Evolutionary conservation across 2,888 invertebrate species (phyloP).

Genomic region (Xestoiulus laeticollis): DNA sequence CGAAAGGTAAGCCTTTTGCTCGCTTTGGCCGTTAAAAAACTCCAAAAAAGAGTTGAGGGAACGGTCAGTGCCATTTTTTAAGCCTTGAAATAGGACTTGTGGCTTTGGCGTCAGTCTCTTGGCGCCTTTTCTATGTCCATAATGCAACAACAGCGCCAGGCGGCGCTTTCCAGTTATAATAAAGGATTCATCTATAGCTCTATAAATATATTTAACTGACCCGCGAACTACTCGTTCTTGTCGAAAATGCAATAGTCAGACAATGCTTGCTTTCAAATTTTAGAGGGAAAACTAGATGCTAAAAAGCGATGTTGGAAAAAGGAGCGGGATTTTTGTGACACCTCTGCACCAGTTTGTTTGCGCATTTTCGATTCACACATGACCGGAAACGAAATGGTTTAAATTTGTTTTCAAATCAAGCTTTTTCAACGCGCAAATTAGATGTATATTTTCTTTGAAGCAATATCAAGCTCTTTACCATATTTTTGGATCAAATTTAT

Average conservation of each 20-base stretch:
- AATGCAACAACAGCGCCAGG: conserved; percentile 1
- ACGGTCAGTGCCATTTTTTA: neutral
- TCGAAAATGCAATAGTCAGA: neutral
- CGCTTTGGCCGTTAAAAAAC: neutral
- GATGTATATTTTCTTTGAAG: too few relatives aligned
- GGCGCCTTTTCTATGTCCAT: neutral
- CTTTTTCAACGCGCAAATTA: neutral
- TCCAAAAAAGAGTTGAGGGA: neutral
- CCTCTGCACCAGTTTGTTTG: neutral
- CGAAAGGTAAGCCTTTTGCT: neutral
- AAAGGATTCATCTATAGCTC: too few relatives aligned
- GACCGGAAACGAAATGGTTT: neutral
- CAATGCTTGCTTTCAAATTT: neutral
- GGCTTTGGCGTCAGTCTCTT: neutral
- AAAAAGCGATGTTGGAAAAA: neutral
- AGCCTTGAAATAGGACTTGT: neutral
- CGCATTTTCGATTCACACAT: neutral
- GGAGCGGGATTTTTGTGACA: neutral
- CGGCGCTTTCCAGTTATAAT: too few relatives aligned
- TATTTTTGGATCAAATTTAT: too few relatives aligned
- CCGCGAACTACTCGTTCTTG: too few relatives aligned
- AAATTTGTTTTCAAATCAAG: neutral
- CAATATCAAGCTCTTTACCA: too few relatives aligned
- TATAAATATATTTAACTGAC: neutral
- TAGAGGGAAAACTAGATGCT: neutral